Evolutionary conservation across 23 tunicate genomes (phyloP), one percentile per base, ranked within the genome.

Genomic region (Oikopleura albicans): DNA sequence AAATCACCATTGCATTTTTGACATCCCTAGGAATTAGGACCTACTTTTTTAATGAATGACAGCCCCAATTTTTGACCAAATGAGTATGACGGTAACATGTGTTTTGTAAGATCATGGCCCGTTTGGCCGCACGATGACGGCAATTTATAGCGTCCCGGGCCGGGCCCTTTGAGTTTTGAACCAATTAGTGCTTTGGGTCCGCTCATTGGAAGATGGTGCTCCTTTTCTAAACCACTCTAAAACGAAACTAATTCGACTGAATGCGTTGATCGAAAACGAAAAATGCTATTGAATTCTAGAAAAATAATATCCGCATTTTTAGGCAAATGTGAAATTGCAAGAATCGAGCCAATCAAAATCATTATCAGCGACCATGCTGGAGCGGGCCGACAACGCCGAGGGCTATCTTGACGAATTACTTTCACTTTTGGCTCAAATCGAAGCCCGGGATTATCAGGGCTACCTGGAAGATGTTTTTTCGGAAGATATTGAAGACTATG

Each of bases 111-210:
- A 76, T 91, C 97, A 56, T 91, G 97, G 35, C 90, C 97, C 0
- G 38, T 87, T 86, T 40, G 85, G 57, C 97, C 97, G 85, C 91
- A 87, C 39, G 97, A 88, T 37, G 90, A 86, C 4, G 97, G 97
- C 28, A 91, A 85, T 85, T 76, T 85, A 49, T 91, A 91, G 37
- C 97, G 76, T 39, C 92, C 97, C 16, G 97, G 87, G 16, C 97
- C 97, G 0, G 97, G 97, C 33, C 97, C 97, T 1, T 89, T 84
- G 0, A 88, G 84, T 84, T 87, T 91, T 16, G 97, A 91, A 29
- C 91, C 97, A 57, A 91, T 91, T 41, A 87, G 38, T 0, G 93
- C 86, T n/a, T n/a, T n/a, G n/a, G n/a, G n/a, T n/a, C n/a, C n/a
- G n/a, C n/a, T n/a, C n/a, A n/a, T n/a, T n/a, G n/a, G n/a, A n/a